Evolutionary conservation across 2,888 invertebrate genomes (phyloP).

Genomic region (Chirona hameri): DNA sequence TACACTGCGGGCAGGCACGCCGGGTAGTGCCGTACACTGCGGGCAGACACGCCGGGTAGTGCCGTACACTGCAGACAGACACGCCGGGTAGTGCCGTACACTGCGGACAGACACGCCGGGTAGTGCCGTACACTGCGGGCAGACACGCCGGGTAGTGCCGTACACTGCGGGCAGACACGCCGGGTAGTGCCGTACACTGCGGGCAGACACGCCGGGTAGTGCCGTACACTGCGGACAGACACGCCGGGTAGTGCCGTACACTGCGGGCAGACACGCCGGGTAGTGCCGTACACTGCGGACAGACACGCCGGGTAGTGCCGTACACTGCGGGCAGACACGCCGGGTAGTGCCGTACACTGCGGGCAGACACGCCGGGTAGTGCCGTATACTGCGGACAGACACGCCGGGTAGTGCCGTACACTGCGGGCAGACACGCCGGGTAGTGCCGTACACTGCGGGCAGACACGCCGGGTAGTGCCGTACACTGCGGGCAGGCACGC

Average conservation of each 20-base stretch:
- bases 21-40: slow-evolving; percentile 69
- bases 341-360: slow-evolving; percentile 69
- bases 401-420: slow-evolving; percentile 64
- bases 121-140: neutral
- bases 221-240: slow-evolving; percentile 62
- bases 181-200: neutral
- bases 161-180: slow-evolving; percentile 56
- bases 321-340: neutral
- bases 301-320: neutral
- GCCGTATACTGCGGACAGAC: neutral
- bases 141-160: slow-evolving; percentile 54
- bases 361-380: neutral
- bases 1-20: neutral
- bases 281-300: slow-evolving; percentile 68
- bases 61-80: neutral
- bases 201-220: slow-evolving; percentile 44
- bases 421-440: slow-evolving; percentile 46
- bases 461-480: slow-evolving; percentile 54
- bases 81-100: slow-evolving; percentile 64
- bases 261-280: neutral
- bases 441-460: neutral
- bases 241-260: neutral
- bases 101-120: slow-evolving; percentile 46
- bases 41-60: neutral
- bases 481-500: slow-evolving; percentile 56